phyloP scores from a whole-genome alignment of 2,888 invertebrate genomes.

The Stenurella melanura region DNA sequence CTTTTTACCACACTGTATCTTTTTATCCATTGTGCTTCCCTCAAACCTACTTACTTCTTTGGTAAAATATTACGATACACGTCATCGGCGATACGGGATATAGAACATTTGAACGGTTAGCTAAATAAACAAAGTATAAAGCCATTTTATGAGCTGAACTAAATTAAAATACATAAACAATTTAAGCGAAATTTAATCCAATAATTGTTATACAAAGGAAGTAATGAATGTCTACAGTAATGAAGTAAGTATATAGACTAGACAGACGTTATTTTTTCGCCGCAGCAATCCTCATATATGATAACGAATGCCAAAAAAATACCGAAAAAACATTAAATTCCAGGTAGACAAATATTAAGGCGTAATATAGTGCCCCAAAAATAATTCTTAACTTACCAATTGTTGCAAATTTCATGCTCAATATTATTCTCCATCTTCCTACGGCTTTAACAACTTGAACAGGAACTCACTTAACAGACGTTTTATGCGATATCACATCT shows the following conservation, averaged over 20 bases:
- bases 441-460: not conserved
- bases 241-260: no score
- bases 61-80: not conserved
- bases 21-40: not conserved
- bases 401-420: conserved; percentile 67
- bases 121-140: not conserved
- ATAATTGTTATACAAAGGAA: no score
- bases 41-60: not conserved
- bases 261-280: no score
- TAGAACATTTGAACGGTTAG: not conserved
- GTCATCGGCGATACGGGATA: not conserved
- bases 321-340: not conserved
- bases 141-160: no score
- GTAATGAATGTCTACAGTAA: no score
- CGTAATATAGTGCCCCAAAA: conserved; percentile 15
- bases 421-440: conserved; percentile 56
- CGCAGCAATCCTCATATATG: no score
- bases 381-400: conserved; percentile 63
- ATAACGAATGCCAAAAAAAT: not conserved
- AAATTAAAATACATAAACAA: no score
- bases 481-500: conserved; percentile 41
- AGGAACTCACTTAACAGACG: not conserved
- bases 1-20: not conserved
- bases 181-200: no score
- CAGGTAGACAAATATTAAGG: not conserved